Evolutionary conservation across 1,140 invertebrate genomes (phyloP).

Genomic region (Bathynomus jamesi): DNA sequence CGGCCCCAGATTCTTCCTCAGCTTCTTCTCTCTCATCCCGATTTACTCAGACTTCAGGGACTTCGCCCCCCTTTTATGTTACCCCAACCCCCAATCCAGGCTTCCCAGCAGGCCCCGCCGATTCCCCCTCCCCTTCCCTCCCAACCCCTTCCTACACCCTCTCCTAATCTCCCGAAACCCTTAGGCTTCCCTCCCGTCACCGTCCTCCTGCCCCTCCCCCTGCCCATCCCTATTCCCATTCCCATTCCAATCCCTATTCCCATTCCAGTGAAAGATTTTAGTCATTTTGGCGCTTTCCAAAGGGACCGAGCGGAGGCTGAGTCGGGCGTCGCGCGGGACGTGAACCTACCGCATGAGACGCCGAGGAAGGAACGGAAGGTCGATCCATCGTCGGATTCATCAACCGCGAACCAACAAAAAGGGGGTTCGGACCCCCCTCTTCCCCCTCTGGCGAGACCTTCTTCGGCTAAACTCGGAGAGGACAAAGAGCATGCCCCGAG

Average conservation of each 20-base stretch:
- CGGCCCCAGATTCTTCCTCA: constrained; percentile 26
- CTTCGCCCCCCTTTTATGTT: constrained; percentile 37
- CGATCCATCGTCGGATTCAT: too few species aligned
- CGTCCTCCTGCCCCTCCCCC: constrained; percentile 71
- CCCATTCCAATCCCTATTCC: constrained; percentile 76
- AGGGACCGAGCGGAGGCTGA: too few species aligned
- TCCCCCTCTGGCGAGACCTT: neutral
- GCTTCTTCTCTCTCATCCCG: constrained; percentile 27
- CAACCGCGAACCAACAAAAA: too few species aligned
- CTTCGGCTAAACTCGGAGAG: neutral
- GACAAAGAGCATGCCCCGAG: too few species aligned
- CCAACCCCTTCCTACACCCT: constrained; percentile 42
- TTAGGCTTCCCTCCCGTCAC: constrained; percentile 60
- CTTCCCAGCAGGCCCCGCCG: constrained; percentile 42
- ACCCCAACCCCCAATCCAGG: constrained; percentile 43
- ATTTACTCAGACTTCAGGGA: constrained; percentile 20
- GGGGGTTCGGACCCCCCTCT: too few species aligned
- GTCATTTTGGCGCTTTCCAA: too few species aligned
- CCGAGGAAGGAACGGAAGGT: too few species aligned
- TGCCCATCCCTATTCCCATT: constrained; percentile 68
- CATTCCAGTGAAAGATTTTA: constrained; percentile 44
- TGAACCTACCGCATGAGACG: too few species aligned
- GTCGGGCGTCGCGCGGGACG: too few species aligned
- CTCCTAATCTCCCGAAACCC: constrained; percentile 38
- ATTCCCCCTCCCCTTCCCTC: constrained; percentile 32